Evolutionary conservation across 2,888 invertebrate genomes (phyloP), one percentile per base, ranked within the genome.

Genomic region (Dasypolia templi): DNA sequence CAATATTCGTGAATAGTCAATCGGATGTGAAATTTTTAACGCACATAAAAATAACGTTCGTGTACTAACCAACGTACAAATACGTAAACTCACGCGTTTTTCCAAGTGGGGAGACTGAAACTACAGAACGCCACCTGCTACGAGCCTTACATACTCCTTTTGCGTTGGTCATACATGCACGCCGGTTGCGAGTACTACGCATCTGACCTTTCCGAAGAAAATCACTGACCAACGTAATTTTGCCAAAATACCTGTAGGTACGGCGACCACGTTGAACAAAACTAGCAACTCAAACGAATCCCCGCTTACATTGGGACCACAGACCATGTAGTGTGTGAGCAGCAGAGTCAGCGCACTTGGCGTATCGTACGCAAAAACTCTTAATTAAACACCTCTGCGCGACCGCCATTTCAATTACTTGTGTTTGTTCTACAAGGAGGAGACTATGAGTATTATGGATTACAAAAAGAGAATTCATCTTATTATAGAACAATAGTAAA

Each of bases 301-400:
- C 4, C 22, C 82, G 81, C 89, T 85, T 0, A 17, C 75, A 87
- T 29, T 84, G 49, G 3, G 65, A 70, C 86, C 78, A 32, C 46
- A 76, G 72, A 66, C 22, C 9, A 71, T 63, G 44, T 79, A 82
- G 70, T 76, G 79, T 76, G 79, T 75, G 68, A 56, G 66, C 75
- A 77, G 67, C 55, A 81, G 68, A 80, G 68, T 77, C 81, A 76
- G 76, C 82, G 72, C 83, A 82, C 79, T 72, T 76, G 55, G 63
- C 74, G 67, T 76, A 78, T 46, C 67, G 78, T 87, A 87, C 82
- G 86, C 87, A 89, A 88, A 89, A 87, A 88, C 86, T 87, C 80
- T 86, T 86, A 86, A 90, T 87, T 87, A 90, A 90, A 88, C 86
- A 86, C 79, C 72, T 83, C 79, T 78, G 42, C 58, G 75, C 87